phyloP scores from a whole-genome alignment of 2,888 invertebrate species.

The Trilocha varians region DNA sequence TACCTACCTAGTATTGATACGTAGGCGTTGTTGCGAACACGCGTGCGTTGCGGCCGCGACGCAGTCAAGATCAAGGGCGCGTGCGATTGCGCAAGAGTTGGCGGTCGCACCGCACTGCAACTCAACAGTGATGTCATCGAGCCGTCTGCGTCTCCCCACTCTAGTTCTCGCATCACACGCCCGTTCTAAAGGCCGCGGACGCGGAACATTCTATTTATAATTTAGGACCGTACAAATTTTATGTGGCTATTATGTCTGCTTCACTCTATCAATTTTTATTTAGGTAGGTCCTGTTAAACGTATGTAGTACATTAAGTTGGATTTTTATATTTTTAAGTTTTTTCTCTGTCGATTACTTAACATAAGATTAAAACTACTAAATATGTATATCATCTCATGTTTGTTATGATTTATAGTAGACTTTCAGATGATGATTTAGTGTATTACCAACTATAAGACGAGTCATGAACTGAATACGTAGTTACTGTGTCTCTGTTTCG shows the following conservation, averaged over 20 bases:
- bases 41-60: constrained; percentile 64
- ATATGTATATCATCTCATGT: neutral
- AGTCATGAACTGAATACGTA: too few species aligned
- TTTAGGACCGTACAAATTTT: constrained; percentile 19
- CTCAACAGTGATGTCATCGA: constrained; percentile 64
- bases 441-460: too few species aligned
- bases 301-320: neutral
- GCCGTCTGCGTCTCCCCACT: constrained; percentile 44
- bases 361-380: neutral
- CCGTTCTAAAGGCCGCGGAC: constrained; percentile 51
- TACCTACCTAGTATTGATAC: constrained; percentile 40
- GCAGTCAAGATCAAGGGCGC: constrained; percentile 74
- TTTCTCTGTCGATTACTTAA: too few species aligned
- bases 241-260: constrained; percentile 9
- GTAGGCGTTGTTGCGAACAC: constrained; percentile 52
- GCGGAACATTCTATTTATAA: constrained; percentile 60
- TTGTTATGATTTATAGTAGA: neutral
- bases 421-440: too few species aligned
- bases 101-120: constrained; percentile 65
- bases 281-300: constrained; percentile 1
- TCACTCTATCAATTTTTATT: constrained; percentile 4
- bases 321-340: neutral
- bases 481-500: too few species aligned
- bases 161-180: constrained; percentile 30
- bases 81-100: constrained; percentile 69